Evolutionary conservation across 2,888 invertebrate species (phyloP), one percentile per base, ranked within the genome.

Genomic region (Drosophila emarginata): DNA sequence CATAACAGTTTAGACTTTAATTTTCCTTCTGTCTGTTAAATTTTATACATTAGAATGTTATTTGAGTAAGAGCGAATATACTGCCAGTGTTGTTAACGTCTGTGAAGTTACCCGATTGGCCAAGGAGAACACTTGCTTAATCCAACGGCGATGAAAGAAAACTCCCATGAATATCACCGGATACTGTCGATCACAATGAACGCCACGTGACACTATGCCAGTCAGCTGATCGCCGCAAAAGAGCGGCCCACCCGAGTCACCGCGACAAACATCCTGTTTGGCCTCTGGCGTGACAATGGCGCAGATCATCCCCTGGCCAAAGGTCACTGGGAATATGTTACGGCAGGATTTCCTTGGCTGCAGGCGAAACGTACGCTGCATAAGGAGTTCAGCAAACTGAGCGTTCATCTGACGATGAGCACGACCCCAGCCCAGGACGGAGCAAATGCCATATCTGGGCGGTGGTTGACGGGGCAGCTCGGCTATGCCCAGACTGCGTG

Each of bases 181-280:
- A 61, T 61, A 61, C 7, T 51, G 15, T 14, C 40, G 45, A 45
- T 66, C 52, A 40, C 61, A 66, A 11, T 37, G 39, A 7, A 61
- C 66, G 14, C 66, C 66, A 39, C 57, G 61, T 18, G 66, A 66
- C 12, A 66, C 67, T 21, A 67, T 52, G 18, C 67, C 67, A 14
- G 51, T 58, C 9, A 67, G 32, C 14, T 58, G 56, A 15, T 61
- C 32, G 53, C 39, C 45, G 32, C 61, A 67, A 18, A 67, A 67
- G n/a, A 67, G 53, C 2, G 61, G 61, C 11, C 61, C 61, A n/a
- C 61, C 66, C 9, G 66, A 61, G 21, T 66, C 61, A 4, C 61
- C 66, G 11, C 37, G 45, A 26, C 66, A 66, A 2, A 23, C 52
- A 53, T 56, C 54, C 39, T 60, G 57, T 14, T 14, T 53, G 4